phyloP scores from a whole-genome alignment of 2,113 vertebrate species.

The Corythaeola cristata region DNA sequence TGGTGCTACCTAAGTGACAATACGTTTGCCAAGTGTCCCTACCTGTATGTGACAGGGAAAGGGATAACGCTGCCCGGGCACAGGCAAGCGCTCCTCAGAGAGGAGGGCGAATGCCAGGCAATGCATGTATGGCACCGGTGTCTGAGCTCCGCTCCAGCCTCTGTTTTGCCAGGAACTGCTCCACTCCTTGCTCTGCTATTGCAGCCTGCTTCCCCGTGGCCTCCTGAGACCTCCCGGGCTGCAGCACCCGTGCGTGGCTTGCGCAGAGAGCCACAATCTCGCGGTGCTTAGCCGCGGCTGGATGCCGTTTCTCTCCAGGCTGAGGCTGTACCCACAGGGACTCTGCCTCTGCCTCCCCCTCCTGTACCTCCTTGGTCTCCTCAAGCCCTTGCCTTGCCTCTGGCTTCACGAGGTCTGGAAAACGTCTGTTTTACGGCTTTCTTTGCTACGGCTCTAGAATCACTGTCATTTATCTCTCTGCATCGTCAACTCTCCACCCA shows the following conservation, averaged over 20 bases:
- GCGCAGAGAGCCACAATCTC: not conserved
- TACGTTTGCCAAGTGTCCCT: not conserved
- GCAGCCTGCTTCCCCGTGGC: not conserved
- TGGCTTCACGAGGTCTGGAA: not conserved
- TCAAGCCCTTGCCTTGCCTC: not conserved
- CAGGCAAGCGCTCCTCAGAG: not conserved
- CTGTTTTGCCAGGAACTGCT: not conserved
- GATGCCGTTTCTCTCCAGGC: not conserved
- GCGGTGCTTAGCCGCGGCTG: not conserved
- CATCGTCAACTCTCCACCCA: conserved; percentile 18
- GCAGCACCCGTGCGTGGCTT: not conserved
- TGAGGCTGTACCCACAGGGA: not conserved
- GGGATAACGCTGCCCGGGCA: not conserved
- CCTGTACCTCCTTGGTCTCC: not conserved
- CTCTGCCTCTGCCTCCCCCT: not conserved
- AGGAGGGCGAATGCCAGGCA: not conserved
- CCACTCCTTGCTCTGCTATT: not conserved
- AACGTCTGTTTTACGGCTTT: not conserved
- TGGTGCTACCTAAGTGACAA: not conserved
- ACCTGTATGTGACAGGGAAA: not conserved
- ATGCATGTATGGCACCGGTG: accelerated
- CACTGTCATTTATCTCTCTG: not conserved
- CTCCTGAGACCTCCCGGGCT: accelerated
- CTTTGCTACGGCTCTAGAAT: not conserved
- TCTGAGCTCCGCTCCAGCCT: not conserved